Evolutionary conservation across 1,140 invertebrate species (phyloP), one percentile per base, ranked within the genome.

Genomic region (Drosophila eugracilis): DNA sequence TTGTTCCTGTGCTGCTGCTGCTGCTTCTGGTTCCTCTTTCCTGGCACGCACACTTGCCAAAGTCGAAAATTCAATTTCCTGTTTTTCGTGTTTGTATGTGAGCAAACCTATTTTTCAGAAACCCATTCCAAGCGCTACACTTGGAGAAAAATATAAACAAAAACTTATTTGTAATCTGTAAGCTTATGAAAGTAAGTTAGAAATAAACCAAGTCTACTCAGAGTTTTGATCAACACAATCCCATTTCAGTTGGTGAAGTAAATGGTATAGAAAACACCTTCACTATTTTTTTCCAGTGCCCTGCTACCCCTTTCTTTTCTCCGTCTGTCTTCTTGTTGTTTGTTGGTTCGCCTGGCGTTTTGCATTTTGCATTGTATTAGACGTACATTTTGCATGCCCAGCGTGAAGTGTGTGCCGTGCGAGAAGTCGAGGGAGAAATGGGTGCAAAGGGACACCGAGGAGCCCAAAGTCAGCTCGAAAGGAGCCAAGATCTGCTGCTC

Each of bases 1-100:
- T 67, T 69, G 30, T 67, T 71, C 67, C 53, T 47, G 26, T 30
- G 21, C 58, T 50, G 28, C 48, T 48, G 22, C 24, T 42, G 12
- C 39, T 44, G 21, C 12, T 24, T 26, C 55, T 65, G 71, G 57
- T 66, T 65, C 71, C 59, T 75, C 65, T 39, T 81, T 81, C 78
- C 78, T 86, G 80, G 77, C 81, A 85, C 80, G 83, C 80, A 69
- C 75, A 84, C 84, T 89, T 89, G 84, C 67, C 84, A 89, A 89
- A 89, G 84, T 89, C 84, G 84, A 89, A 89, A 89, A 89, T 89
- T 89, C 84, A 89, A 89, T 89, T 89, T 89, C 84, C 84, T 89
- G 84, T 89, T 83, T 89, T 89, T 83, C 84, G 75, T 85, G 67
- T 77, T 76, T 72, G 75, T 81, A 86, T 86, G 83, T 86, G 77